Base-by-base conservation (phyloP, 2,888 invertebrate genomes). In the Rhopalosiphum nymphaeae region DNA sequence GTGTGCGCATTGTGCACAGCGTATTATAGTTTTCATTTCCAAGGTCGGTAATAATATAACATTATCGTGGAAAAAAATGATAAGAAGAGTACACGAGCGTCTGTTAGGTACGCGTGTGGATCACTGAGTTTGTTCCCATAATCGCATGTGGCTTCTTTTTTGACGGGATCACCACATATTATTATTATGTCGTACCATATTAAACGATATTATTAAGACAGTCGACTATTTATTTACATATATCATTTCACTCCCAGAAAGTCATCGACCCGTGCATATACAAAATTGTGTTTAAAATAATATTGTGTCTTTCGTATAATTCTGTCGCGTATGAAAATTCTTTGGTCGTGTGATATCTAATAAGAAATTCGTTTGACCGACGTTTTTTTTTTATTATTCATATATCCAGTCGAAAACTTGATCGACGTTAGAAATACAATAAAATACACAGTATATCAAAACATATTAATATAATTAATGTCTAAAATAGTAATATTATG, bases 161-260 rank as follows among this genome's bases (percentile, higher is more conserved):
- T 25, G 53, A 36, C 26, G 53, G 26, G 53, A 91, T 91, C 78
- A 11, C 26, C 90, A 49, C 49, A 61, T 89, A 46, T 16, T 46
- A 16, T 13, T n/a, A n/a, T 56, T 42, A 57, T 42, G 29, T 46
- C 29, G 10, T 4, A 53, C 13, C 13, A 36, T 29, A 67, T 42
- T 36, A 25, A 56, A 84, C 11, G 42, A 88, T 42, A 89, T 16
- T 57, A 61, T 29, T 61, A 78, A 78, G 36, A 29, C 44, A 61
- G 89, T 84, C 84, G 84, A 29, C 91, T 84, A n/a, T 67, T 67
- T 90, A 67, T 57, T 89, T 89, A 26, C 49, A 78, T 36, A 78
- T 36, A 84, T 26, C 42, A 49, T n/a, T 46, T 90, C 25, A 67
- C 49, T 90, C 49, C 10, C 44, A 57, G 21, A 90, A 90, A n/a